Percentiles rank a stretch among this genome's conserved stretches.
phyloP scores from a whole-genome alignment of 2,888 invertebrate genomes.

The Allolobophora icterica region DNA sequence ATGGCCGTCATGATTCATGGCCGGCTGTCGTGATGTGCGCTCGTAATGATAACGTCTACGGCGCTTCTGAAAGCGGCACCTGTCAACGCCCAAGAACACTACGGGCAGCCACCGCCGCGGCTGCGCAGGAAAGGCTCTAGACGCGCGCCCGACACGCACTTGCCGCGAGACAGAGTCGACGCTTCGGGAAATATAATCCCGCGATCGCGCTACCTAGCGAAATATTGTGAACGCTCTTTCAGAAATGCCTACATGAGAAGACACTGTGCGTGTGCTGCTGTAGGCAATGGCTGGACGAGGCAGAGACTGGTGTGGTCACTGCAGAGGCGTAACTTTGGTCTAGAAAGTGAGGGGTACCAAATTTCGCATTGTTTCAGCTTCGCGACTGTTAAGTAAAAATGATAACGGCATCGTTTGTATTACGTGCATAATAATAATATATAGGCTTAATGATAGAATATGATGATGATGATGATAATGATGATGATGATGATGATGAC shows the following conservation, averaged over 20 bases:
- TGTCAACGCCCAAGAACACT: not conserved
- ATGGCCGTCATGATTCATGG: not conserved
- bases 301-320: not conserved
- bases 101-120: not conserved
- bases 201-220: not conserved
- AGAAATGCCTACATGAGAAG: not conserved
- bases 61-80: constrained; percentile 6
- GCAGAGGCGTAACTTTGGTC: too few relatives aligned
- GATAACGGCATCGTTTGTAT: too few relatives aligned
- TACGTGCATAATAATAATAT: too few relatives aligned
- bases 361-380: too few relatives aligned
- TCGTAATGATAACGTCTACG: constrained; percentile 24
- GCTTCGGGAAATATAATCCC: constrained; percentile 1
- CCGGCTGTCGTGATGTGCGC: not conserved
- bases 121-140: not conserved
- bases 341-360: too few relatives aligned
- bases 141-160: not conserved
- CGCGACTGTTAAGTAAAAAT: too few relatives aligned
- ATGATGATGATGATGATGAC: too few relatives aligned
- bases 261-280: not conserved
- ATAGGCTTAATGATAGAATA: too few relatives aligned
- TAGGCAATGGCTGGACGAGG: not conserved
- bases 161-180: not conserved
- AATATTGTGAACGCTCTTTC: not conserved
- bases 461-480: too few relatives aligned